Percentiles rank a stretch among this genome's conserved stretches.
These are phyloP conservation scores for Sesamia inferens DNA, from an alignment of 2,888 invertebrate genomes.

Conservation along the genomic window DNA sequence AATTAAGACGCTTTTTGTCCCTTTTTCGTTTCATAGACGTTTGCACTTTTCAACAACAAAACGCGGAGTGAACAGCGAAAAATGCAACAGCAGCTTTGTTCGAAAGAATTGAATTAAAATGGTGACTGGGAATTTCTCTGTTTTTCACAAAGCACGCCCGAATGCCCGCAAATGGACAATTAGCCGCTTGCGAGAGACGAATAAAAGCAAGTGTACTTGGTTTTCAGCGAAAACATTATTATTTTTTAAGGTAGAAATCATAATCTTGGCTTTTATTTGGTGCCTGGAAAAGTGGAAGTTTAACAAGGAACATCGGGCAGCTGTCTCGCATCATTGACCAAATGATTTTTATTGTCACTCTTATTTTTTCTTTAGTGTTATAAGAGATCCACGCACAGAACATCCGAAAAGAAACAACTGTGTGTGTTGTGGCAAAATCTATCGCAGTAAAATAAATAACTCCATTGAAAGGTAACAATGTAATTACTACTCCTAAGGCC, in stretches of 20 bases:
- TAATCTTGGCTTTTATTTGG: constrained; percentile 46
- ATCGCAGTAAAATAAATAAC: not conserved
- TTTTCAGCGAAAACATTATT: constrained; percentile 74
- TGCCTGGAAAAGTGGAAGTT: constrained; percentile 17
- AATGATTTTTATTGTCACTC: not conserved
- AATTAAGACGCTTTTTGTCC: constrained; percentile 81
- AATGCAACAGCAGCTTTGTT: constrained; percentile 85
- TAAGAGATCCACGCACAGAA: not conserved
- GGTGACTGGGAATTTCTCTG: constrained; percentile 81
- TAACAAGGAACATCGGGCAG: not conserved
- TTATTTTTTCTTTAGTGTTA: not conserved
- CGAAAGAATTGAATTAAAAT: constrained; percentile 88
- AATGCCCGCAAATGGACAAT: constrained; percentile 88
- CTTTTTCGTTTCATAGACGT: constrained; percentile 82
- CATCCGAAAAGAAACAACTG: not conserved
- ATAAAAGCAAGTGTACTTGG: constrained; percentile 68
- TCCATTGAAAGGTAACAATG: not conserved
- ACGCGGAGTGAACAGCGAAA: constrained; percentile 75
- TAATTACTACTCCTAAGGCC: not conserved
- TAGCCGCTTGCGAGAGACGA: constrained; percentile 71
- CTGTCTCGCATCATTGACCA: not conserved
- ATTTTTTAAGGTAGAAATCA: constrained; percentile 63
- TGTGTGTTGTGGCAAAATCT: no score
- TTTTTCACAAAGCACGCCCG: constrained; percentile 83
- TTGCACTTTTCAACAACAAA: constrained; percentile 81